Conservation (phyloP, 1,140 invertebrate genomes). For the Scaptomyza pallida region DNA sequence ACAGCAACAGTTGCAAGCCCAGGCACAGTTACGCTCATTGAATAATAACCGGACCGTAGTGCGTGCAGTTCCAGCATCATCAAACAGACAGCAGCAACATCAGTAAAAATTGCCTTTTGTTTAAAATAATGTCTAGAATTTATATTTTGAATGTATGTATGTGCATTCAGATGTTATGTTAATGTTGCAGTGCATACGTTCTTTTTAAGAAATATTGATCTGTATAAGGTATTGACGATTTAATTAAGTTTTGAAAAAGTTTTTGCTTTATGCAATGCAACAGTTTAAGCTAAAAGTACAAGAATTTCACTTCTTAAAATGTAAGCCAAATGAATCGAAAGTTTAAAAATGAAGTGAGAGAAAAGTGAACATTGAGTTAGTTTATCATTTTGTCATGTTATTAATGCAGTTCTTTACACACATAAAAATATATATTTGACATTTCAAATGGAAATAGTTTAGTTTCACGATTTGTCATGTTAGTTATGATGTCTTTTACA, state of each 20-base stretch:
- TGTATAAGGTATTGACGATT: not conserved
- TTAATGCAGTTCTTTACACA: not conserved
- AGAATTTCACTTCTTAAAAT: not conserved
- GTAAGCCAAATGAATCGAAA: not conserved
- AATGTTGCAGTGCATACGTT: not conserved
- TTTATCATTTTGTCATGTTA: not conserved
- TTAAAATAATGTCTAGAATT: not conserved
- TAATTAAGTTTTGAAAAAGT: not conserved
- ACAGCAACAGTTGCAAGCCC: not conserved
- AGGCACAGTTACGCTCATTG: conserved; percentile 1
- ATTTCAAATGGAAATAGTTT: not conserved
- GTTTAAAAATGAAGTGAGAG: not conserved
- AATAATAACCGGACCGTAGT: not conserved
- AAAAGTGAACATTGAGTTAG: not conserved
- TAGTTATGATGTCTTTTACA: not conserved
- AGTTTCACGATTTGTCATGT: too few relatives aligned
- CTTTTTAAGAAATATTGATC: not conserved
- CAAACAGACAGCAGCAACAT: not conserved
- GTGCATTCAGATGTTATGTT: not conserved
- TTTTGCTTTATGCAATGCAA: too few relatives aligned
- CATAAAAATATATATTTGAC: not conserved
- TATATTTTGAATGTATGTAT: not conserved
- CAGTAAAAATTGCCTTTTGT: not conserved
- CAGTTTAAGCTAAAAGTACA: too few relatives aligned
- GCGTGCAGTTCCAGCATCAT: not conserved